Conservation (phyloP, 37 sponge, comb jelly and placozoan genomes). For the Halisarca cf. caerulea region DNA sequence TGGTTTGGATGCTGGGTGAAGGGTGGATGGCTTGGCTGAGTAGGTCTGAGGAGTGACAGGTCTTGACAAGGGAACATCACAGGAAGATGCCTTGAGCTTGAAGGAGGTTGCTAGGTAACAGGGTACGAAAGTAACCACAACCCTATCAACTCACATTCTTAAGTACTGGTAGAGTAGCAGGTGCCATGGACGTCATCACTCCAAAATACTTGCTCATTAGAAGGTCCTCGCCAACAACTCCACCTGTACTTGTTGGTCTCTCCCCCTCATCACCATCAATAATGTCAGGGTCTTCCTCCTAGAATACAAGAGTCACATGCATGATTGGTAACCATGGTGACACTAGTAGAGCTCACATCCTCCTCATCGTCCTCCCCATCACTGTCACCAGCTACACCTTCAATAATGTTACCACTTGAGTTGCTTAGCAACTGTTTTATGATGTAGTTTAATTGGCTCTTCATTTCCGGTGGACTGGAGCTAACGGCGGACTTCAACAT, state of each 20-base stretch:
- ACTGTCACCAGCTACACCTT: background rate
- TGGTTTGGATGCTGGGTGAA: no score
- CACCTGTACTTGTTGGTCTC: background rate
- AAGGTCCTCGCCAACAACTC: slow-evolving; percentile 46
- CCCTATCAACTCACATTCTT: background rate
- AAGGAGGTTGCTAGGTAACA: background rate
- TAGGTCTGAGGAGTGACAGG: slow-evolving; percentile 51
- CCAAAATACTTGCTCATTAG: slow-evolving; percentile 39
- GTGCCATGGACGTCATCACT: slow-evolving; percentile 2
- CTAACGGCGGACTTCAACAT: slow-evolving; percentile 51
- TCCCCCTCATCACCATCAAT: slow-evolving; percentile 84
- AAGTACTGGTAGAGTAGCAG: background rate
- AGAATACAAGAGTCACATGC: background rate
- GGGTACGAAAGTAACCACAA: background rate
- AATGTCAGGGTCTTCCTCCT: slow-evolving; percentile 65
- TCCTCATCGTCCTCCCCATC: slow-evolving; percentile 63
- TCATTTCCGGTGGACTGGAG: slow-evolving; percentile 53
- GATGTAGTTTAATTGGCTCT: slow-evolving; percentile 73
- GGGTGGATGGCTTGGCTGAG: background rate
- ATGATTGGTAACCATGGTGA: background rate
- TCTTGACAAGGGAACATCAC: slow-evolving; percentile 5
- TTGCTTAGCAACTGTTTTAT: slow-evolving; percentile 49
- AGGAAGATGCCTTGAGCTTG: background rate
- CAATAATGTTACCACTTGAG: background rate
- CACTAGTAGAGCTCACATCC: background rate